Evolutionary conservation across 2,113 vertebrate genomes (phyloP).

Genomic region (Marmota monax): DNA sequence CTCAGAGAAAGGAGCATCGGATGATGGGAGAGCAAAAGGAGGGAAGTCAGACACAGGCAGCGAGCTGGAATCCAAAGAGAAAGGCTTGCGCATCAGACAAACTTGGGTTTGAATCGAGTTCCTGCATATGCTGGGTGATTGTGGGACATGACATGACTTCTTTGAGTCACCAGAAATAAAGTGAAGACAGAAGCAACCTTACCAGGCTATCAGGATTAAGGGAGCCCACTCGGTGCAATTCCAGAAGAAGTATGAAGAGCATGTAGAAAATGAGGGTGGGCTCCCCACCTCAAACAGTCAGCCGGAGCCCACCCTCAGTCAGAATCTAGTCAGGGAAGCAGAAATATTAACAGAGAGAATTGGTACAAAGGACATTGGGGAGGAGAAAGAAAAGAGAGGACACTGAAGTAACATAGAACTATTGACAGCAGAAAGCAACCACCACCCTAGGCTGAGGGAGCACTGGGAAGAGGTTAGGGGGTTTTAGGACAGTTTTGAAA

Average conservation of each 20-base stretch:
- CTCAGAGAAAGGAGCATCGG: not conserved
- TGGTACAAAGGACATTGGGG: not conserved
- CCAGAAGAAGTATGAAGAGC: too few relatives aligned
- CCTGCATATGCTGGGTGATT: not conserved
- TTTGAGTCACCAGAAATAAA: not conserved
- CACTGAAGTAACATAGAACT: not conserved
- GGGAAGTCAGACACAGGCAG: not conserved
- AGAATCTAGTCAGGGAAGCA: not conserved
- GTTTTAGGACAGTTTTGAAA: not conserved
- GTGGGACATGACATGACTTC: not conserved
- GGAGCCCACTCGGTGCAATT: not conserved
- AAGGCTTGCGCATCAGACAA: not conserved
- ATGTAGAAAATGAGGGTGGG: not conserved
- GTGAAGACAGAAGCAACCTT: not conserved
- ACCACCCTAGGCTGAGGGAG: not conserved
- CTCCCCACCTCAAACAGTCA: not conserved
- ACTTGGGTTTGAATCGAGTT: too few relatives aligned
- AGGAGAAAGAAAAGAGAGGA: not conserved
- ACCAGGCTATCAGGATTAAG: not conserved
- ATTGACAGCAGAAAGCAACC: not conserved
- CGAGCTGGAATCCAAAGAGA: not conserved
- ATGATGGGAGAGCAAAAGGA: not conserved
- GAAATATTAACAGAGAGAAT: not conserved
- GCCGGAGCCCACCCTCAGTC: not conserved
- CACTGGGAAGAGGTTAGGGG: not conserved